Evolutionary conservation across 2,888 invertebrate species (phyloP).

Genomic region (Dynastes hyllus): DNA sequence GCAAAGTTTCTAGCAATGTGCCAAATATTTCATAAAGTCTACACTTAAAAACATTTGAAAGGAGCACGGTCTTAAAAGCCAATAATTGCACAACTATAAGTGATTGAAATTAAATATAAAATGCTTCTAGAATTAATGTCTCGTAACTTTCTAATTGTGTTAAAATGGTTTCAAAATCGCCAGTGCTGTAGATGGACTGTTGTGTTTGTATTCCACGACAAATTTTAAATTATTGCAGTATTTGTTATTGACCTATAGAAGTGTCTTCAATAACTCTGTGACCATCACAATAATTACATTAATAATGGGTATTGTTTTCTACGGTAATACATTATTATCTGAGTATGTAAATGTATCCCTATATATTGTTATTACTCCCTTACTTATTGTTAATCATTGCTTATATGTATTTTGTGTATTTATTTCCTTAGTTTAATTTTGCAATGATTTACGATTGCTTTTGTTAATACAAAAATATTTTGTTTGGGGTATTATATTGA

Average conservation of each 20-base stretch:
- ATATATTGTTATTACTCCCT: too few species aligned
- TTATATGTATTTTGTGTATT: too few species aligned
- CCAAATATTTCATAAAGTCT: not conserved
- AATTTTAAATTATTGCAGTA: not conserved
- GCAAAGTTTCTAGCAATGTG: too few species aligned
- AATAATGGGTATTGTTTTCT: not conserved
- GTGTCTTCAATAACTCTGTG: not conserved
- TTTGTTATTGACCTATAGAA: conserved; percentile 24
- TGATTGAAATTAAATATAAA: not conserved
- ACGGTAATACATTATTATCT: not conserved
- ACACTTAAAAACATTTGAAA: not conserved
- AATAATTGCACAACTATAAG: not conserved
- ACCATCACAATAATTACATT: conserved; percentile 3
- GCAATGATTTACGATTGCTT: too few species aligned
- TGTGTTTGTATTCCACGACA: conserved; percentile 4
- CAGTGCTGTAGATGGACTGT: not conserved
- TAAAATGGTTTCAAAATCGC: conserved; percentile 21
- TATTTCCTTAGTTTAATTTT: too few species aligned
- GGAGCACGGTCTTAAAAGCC: too few species aligned
- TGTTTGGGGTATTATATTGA: too few species aligned
- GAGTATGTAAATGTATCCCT: too few species aligned
- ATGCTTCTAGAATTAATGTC: not conserved
- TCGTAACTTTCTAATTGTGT: conserved; percentile 14
- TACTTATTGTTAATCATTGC: too few species aligned
- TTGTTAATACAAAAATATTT: too few species aligned